A percentile compares a stretch with the other conserved stretches of the same genome.
Evolutionary conservation across 2,113 vertebrate genomes (phyloP).

Genomic region (Cairina moschata): DNA sequence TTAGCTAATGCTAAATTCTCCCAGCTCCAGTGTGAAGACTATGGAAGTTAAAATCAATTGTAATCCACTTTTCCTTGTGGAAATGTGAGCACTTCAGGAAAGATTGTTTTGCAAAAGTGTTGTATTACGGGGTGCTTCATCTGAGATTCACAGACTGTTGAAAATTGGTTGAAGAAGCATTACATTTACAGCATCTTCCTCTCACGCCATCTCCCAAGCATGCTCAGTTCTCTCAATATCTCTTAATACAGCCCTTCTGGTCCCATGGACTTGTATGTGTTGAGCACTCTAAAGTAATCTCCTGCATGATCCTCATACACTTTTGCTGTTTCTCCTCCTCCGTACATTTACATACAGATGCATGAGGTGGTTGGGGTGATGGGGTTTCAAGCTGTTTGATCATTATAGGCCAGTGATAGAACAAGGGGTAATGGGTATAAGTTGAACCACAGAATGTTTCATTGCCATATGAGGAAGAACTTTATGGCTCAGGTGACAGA

Average conservation of each 20-base stretch:
- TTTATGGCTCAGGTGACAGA: too few species aligned
- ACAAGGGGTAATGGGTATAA: too few species aligned
- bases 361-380: background rate
- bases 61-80: background rate
- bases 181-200: background rate
- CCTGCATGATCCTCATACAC: background rate
- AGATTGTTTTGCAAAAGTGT: background rate
- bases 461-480: too few species aligned
- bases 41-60: background rate
- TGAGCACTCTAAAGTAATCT: background rate
- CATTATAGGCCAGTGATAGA: background rate
- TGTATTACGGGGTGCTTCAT: background rate
- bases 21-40: background rate
- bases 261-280: background rate
- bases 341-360: background rate
- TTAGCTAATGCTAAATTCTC: background rate
- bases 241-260: background rate
- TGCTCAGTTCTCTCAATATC: background rate
- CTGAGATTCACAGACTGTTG: background rate
- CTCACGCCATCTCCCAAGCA: background rate
- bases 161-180: background rate
- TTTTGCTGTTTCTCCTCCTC: background rate
- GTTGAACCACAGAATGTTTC: too few species aligned
- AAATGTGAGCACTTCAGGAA: background rate
- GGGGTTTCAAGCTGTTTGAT: background rate